Percentiles rank a stretch among this genome's conserved stretches.
Conservation (phyloP, 2,888 invertebrate species). For the Apamea monoglypha region DNA sequence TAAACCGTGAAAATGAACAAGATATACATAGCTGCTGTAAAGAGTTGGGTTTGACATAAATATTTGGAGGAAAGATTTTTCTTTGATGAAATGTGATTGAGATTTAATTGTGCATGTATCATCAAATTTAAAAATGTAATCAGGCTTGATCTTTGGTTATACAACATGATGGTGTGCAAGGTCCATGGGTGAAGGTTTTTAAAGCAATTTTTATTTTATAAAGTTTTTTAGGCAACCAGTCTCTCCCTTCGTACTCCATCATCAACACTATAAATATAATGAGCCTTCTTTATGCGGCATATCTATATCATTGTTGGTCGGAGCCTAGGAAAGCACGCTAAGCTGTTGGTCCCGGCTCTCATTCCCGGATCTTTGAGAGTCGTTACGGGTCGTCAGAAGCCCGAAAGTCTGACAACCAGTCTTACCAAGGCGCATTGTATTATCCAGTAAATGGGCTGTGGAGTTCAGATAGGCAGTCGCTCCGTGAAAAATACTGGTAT, state of each 20-base stretch:
- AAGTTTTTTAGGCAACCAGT: background rate
- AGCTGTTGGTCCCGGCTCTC: no score
- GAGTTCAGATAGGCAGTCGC: no score
- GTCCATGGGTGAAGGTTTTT: background rate
- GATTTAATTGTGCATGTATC: background rate
- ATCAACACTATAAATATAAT: background rate
- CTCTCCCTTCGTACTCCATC: background rate
- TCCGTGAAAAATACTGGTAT: no score
- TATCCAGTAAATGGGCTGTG: no score
- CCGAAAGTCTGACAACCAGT: no score
- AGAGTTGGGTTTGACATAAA: background rate
- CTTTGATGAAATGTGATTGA: background rate
- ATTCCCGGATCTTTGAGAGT: no score
- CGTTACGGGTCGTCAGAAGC: no score
- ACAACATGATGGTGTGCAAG: background rate
- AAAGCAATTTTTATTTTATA: background rate
- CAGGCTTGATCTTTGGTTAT: background rate
- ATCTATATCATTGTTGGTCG: background rate
- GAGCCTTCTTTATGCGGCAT: background rate
- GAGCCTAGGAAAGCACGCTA: no score
- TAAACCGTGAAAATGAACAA: no score
- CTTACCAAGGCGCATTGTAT: no score
- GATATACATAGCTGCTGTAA: background rate
- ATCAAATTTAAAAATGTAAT: background rate
- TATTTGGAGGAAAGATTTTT: background rate